Conservation (phyloP, 1,140 invertebrate species). For the Drosophila simulans region DNA sequence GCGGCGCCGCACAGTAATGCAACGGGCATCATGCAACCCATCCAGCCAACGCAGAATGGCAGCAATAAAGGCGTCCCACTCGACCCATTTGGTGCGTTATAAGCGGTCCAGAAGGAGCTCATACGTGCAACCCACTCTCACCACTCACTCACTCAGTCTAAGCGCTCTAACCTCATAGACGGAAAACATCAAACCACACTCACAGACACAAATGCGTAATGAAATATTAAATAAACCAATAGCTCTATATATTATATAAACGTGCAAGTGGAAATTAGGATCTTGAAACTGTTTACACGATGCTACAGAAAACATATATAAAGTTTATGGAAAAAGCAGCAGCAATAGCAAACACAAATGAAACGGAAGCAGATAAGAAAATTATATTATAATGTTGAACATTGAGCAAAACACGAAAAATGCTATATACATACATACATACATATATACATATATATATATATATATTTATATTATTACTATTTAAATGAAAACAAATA, state of each 20-base stretch:
- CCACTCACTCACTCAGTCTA: slow-evolving; percentile 37
- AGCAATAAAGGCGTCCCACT: slow-evolving; percentile 78
- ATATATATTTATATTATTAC: slow-evolving; percentile 72
- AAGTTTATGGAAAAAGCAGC: slow-evolving; percentile 49
- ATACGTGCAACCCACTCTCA: slow-evolving; percentile 21
- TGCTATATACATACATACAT: slow-evolving; percentile 68
- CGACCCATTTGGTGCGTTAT: slow-evolving; percentile 84
- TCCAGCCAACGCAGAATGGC: slow-evolving; percentile 74
- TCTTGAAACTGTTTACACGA: slow-evolving; percentile 51
- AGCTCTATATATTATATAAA: slow-evolving; percentile 48
- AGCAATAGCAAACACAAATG: slow-evolving; percentile 10
- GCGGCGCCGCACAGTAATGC: slow-evolving; percentile 78
- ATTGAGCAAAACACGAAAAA: slow-evolving; percentile 53
- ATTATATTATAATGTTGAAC: slow-evolving; percentile 75
- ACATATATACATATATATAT: slow-evolving; percentile 70
- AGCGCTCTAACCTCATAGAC: slow-evolving; percentile 72
- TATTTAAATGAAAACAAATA: slow-evolving; percentile 63
- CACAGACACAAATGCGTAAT: slow-evolving; percentile 49
- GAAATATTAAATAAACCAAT: slow-evolving; percentile 42
- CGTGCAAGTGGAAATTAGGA: slow-evolving; percentile 50
- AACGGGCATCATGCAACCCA: slow-evolving; percentile 75
- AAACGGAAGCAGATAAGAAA: slow-evolving; percentile 43
- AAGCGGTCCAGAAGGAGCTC: slow-evolving; percentile 57
- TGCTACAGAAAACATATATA: slow-evolving; percentile 46
- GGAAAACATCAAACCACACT: slow-evolving; percentile 36